Evolutionary conservation across 2,888 invertebrate genomes (phyloP), one percentile per base, ranked within the genome.

Genomic region (Eutolmus rufibarbis): DNA sequence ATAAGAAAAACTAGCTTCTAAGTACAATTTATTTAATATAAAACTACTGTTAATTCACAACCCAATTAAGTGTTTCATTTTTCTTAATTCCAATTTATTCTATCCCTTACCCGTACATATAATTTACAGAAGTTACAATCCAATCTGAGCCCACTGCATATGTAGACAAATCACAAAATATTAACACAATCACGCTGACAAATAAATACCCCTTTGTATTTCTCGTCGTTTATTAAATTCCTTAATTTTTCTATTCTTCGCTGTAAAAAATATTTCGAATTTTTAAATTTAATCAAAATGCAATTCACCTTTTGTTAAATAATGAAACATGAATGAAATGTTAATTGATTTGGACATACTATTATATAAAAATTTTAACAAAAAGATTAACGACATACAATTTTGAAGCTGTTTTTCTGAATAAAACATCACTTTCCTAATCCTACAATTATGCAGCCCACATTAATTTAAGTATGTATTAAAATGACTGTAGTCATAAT

Each of bases 211-310:
- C 78, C 56, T 79, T 85, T 19, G 57, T 37, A 19, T 34, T 82
- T 88, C 86, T 87, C 87, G 46, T 43, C 74, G 56, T 43, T 88
- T 56, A 86, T 31, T 28, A 87, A 77, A 40, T 74, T 78, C 86
- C 84, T 74, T 79, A 88, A 87, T 87, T 88, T 88, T 86, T 87
- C 88, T 88, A 88, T 86, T 88, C 86, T 89, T 77, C 87, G 88
- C 89, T 89, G 89, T 46, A 89, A 88, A 78, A 86, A 66, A 86
- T 57, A 34, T 46, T 23, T 28, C 31, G 28, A 28, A 12, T 14
- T 43, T 77, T 46, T 85, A 40, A 51, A 46, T 86, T 31, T 82
- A 51, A 79, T 79, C 40, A 79, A 79, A 37, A 57, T 66, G 23
- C 28, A 51, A 28, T 14, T 31, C 31, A 51, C 23, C 7, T 79